Evolutionary conservation across 1,140 invertebrate genomes (phyloP).

Genomic region (Stenopsyche tienmushanensis): DNA sequence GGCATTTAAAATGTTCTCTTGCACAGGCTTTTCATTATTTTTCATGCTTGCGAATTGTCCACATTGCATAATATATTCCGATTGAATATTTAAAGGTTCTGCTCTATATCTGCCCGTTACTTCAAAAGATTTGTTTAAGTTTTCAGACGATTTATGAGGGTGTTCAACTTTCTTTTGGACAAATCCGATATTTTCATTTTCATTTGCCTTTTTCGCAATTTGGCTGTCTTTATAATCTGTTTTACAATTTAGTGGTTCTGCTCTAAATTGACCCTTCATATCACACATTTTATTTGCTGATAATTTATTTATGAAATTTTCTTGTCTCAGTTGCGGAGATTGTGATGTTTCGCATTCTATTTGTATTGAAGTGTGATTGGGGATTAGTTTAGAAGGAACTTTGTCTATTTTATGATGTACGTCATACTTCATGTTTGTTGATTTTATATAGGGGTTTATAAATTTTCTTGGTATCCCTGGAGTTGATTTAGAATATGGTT

Average conservation of each 20-base stretch:
- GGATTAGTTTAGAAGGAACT: not conserved
- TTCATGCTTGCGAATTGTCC: not conserved
- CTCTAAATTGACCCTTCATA: not conserved
- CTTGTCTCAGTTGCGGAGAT: not conserved
- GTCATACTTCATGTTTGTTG: conserved; percentile 17
- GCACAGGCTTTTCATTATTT: conserved; percentile 1
- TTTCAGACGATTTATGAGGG: not conserved
- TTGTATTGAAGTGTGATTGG: conserved; percentile 1
- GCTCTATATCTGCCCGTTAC: conserved; percentile 3
- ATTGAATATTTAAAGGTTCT: conserved; percentile 12
- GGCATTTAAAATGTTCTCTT: not conserved
- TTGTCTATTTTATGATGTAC: conserved; percentile 17
- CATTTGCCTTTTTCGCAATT: not conserved
- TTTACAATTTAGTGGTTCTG: conserved; percentile 7
- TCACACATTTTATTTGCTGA: not conserved
- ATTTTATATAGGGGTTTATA: conserved; percentile 20
- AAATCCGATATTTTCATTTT: not conserved
- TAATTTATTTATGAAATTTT: not conserved
- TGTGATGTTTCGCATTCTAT: not conserved
- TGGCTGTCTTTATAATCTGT: not conserved
- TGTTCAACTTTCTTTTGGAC: conserved; percentile 9
- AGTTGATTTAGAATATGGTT: conserved; percentile 1
- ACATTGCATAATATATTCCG: not conserved
- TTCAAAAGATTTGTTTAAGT: not conserved
- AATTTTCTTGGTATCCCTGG: not conserved